A percentile compares a stretch with the other conserved stretches of the same genome.
Conservation (phyloP, 1,140 invertebrate species). For the Plutomurus gul region DNA sequence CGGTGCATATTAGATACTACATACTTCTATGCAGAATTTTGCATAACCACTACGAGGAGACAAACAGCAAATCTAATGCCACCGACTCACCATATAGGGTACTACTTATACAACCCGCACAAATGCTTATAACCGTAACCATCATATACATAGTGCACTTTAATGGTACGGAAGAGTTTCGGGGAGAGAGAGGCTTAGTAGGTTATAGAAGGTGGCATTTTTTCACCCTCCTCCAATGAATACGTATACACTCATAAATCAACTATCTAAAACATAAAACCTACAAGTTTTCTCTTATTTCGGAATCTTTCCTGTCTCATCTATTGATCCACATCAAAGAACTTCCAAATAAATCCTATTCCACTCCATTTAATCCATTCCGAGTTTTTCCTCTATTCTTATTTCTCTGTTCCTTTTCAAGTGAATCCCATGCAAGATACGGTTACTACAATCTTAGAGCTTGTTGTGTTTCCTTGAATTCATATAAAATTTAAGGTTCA, state of each 20-base stretch:
- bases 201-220: not conserved
- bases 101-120: too few relatives aligned
- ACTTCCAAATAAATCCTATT: not conserved
- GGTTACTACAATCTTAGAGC: not conserved
- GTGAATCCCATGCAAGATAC: not conserved
- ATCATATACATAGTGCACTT: too few relatives aligned
- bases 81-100: too few relatives aligned
- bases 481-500: too few relatives aligned
- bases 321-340: conserved; percentile 7
- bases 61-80: not conserved
- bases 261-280: conserved; percentile 6
- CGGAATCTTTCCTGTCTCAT: not conserved
- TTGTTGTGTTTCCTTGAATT: not conserved
- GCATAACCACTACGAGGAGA: not conserved
- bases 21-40: conserved; percentile 6
- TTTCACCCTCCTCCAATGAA: not conserved
- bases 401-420: not conserved
- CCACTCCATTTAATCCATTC: conserved; percentile 1
- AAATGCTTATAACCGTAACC: too few relatives aligned
- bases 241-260: not conserved
- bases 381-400: not conserved
- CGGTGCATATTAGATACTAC: not conserved
- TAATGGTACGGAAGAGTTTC: not conserved
- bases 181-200: not conserved
- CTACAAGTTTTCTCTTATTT: not conserved